Conservation (phyloP, 2,797 vertebrate genomes). For the Poeciliopsis paucimaculata region DNA sequence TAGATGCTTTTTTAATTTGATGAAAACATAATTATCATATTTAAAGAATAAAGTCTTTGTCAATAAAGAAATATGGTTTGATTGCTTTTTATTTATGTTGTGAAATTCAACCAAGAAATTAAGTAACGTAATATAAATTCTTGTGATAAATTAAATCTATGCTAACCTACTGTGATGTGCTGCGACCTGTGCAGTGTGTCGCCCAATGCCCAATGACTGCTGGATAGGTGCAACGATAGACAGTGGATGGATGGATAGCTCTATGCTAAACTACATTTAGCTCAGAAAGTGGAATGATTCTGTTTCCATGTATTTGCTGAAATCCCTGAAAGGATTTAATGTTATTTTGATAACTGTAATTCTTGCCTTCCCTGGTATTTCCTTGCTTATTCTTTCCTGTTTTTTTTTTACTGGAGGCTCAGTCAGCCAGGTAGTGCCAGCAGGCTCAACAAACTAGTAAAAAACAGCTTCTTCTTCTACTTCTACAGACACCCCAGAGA, state of each 20-base stretch:
- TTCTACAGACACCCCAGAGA: slow-evolving; percentile 61
- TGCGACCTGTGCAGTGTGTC: background rate
- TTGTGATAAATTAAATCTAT: background rate
- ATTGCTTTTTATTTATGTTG: background rate
- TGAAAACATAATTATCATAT: background rate
- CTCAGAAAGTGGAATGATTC: background rate
- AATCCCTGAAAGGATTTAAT: background rate
- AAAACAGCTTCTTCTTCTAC: slow-evolving; percentile 37
- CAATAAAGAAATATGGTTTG: background rate
- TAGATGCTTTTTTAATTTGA: background rate
- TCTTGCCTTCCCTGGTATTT: slow-evolving; percentile 5
- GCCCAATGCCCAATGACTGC: background rate
- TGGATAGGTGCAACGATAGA: background rate
- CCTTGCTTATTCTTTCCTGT: slow-evolving; percentile 31
- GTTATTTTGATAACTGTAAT: slow-evolving; percentile 1
- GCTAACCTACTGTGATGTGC: background rate
- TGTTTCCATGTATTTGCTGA: background rate
- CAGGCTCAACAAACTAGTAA: slow-evolving; percentile 54
- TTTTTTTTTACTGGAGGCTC: slow-evolving; percentile 37
- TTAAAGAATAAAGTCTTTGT: background rate
- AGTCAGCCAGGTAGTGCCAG: slow-evolving; percentile 36
- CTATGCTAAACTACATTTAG: background rate
- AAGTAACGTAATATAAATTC: background rate
- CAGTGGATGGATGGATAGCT: background rate
- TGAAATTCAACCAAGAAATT: background rate